Conservation (phyloP, 2,797 vertebrate species). For the Hydrolagus colliei region DNA sequence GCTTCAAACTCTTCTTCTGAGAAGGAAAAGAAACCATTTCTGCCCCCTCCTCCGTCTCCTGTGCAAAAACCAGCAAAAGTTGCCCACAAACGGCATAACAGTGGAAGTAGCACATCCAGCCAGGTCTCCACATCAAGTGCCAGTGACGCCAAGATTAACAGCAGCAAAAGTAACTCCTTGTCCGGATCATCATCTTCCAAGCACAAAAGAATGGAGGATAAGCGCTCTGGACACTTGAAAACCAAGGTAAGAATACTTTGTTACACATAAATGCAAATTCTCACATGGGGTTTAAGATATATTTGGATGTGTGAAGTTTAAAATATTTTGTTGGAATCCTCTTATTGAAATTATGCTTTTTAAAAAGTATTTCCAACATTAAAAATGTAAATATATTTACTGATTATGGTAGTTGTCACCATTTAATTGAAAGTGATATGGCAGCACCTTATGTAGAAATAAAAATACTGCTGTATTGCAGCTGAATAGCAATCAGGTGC, state of each 20-base stretch:
- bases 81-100: slow-evolving; percentile 50
- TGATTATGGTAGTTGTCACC: no score
- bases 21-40: slow-evolving; percentile 50
- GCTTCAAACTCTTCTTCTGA: slow-evolving; percentile 45
- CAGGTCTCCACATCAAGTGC: slow-evolving; percentile 40
- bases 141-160: slow-evolving; percentile 42
- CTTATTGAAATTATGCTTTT: no score
- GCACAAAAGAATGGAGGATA: slow-evolving; percentile 62
- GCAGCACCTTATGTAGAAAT: no score
- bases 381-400: no score
- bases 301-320: background rate
- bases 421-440: no score
- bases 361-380: no score
- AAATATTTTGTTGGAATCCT: background rate
- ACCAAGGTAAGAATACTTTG: slow-evolving; percentile 56
- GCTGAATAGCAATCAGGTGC: no score
- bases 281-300: background rate
- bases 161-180: slow-evolving; percentile 43
- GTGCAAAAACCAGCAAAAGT: slow-evolving; percentile 47
- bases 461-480: no score
- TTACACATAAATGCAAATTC: background rate
- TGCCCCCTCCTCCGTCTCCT: slow-evolving; percentile 36
- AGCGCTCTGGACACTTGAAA: slow-evolving; percentile 42
- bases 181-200: slow-evolving; percentile 43
- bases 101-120: slow-evolving; percentile 36